Percentiles rank a stretch among this genome's conserved stretches.
phyloP scores from a whole-genome alignment of 2,888 invertebrate species.

The Theretra japonica region DNA sequence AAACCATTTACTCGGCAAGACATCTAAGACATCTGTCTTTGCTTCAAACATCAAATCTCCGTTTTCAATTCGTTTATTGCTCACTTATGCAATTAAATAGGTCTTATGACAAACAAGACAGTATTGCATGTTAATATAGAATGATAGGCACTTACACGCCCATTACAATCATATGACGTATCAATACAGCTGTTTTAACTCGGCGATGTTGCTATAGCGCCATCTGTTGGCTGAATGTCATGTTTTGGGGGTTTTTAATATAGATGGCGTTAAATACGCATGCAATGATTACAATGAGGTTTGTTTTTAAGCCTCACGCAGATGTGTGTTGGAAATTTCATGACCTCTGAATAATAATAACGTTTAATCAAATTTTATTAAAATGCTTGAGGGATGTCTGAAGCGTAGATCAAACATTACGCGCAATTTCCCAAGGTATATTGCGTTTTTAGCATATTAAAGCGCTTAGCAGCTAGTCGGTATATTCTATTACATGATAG shows the following conservation, averaged over 20 bases:
- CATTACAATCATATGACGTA: background rate
- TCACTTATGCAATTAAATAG: too few relatives aligned
- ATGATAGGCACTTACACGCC: constrained; percentile 3
- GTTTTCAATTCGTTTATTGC: too few relatives aligned
- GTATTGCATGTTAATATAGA: background rate
- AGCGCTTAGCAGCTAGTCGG: too few relatives aligned
- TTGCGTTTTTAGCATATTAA: too few relatives aligned
- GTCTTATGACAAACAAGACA: too few relatives aligned
- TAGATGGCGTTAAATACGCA: background rate
- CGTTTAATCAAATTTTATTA: too few relatives aligned
- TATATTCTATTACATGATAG: too few relatives aligned
- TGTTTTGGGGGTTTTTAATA: background rate
- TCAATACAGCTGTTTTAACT: background rate
- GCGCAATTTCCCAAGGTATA: too few relatives aligned
- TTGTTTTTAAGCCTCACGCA: background rate
- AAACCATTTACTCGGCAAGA: background rate
- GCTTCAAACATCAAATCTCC: constrained; percentile 7
- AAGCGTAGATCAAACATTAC: too few relatives aligned
- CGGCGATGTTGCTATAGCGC: background rate
- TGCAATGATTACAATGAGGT: background rate
- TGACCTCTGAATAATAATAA: too few relatives aligned
- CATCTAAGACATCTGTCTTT: constrained; percentile 7
- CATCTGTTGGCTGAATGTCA: background rate
- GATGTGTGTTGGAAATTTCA: too few relatives aligned
- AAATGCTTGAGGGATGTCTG: too few relatives aligned